Conservation (phyloP, 2,113 vertebrate species). For the Channa argus region DNA sequence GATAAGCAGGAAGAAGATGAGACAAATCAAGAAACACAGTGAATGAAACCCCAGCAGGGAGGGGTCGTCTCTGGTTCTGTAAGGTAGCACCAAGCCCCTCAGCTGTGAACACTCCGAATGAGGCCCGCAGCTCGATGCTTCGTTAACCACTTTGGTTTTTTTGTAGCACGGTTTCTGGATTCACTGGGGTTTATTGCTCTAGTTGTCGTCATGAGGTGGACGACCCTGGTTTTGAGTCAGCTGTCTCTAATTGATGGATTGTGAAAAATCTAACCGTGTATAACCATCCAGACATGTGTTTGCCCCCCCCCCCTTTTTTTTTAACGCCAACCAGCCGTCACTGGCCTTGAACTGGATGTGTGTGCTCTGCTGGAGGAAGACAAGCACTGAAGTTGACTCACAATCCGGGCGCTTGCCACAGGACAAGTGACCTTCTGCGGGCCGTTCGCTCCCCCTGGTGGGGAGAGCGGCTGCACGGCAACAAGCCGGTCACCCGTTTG, state of each 20-base stretch:
- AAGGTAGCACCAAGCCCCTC: slow-evolving; percentile 24
- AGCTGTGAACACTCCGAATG: slow-evolving; percentile 13
- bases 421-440: slow-evolving; percentile 16
- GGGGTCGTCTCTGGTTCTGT: slow-evolving; percentile 6
- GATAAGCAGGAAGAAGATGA: not conserved
- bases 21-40: not conserved
- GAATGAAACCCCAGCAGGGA: slow-evolving; percentile 15
- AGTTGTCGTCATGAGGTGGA: too few relatives aligned
- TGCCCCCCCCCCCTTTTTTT: slow-evolving; percentile 5
- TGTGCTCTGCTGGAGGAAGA: slow-evolving; percentile 26
- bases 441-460: slow-evolving; percentile 59
- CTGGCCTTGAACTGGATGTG: slow-evolving; percentile 2
- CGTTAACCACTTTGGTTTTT: not conserved
- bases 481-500: too few relatives aligned
- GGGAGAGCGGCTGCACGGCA: slow-evolving; percentile 19
- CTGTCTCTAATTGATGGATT: too few relatives aligned
- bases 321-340: slow-evolving; percentile 5
- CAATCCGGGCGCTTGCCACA: slow-evolving; percentile 31
- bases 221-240: too few relatives aligned
- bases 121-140: slow-evolving; percentile 33
- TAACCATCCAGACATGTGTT: slow-evolving; percentile 1
- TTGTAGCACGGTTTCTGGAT: too few relatives aligned
- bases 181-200: too few relatives aligned
- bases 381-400: slow-evolving; percentile 60
- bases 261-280: not conserved